These are phyloP conservation scores for Alethe diademata DNA, from an alignment of 2,113 vertebrate species.

Conservation along the genomic window DNA sequence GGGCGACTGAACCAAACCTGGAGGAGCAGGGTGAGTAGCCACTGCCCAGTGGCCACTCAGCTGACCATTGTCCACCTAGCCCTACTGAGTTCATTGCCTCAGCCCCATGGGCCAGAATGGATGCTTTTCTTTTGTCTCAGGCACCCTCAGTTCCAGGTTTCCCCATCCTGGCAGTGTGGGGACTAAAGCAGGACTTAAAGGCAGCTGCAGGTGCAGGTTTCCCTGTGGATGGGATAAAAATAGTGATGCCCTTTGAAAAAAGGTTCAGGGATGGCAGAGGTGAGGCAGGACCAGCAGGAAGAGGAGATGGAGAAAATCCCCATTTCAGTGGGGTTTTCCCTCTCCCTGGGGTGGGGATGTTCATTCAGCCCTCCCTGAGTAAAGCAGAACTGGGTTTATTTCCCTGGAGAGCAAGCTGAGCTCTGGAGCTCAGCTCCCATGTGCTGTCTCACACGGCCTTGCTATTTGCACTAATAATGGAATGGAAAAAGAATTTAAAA, in stretches of 20 bases:
- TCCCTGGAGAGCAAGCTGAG: not conserved
- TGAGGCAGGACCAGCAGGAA: not conserved
- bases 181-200: not conserved
- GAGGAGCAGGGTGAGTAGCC: not conserved
- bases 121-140: not conserved
- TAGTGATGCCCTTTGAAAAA: not conserved
- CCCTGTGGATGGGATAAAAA: not conserved
- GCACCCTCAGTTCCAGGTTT: not conserved
- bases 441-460: not conserved
- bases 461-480: constrained; percentile 41
- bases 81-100: not conserved
- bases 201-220: not conserved
- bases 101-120: not conserved
- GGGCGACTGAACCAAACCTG: not conserved
- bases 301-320: not conserved
- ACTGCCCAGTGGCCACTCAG: not conserved
- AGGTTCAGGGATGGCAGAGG: not conserved
- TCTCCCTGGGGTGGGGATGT: not conserved
- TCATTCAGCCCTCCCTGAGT: not conserved
- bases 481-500: not conserved
- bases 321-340: not conserved
- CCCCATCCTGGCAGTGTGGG: rapidly evolving
- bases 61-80: not conserved
- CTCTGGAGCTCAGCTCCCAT: not conserved
- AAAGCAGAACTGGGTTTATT: constrained; percentile 7